These are phyloP conservation scores for Drosophila lacertosa DNA, from an alignment of 1,140 invertebrate genomes.

Conservation along the genomic window DNA sequence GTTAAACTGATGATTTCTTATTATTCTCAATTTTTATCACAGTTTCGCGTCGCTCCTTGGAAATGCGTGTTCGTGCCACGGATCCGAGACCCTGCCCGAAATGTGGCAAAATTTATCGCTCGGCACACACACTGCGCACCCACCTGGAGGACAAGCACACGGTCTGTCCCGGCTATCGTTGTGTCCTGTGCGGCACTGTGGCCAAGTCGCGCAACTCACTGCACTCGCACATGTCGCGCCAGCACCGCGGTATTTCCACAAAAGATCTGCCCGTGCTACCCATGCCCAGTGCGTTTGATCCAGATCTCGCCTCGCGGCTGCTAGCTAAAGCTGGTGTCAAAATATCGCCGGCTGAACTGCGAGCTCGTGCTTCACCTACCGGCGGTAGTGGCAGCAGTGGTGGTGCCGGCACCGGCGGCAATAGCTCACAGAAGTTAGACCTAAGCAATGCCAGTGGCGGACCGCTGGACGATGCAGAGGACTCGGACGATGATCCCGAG, in stretches of 20 bases:
- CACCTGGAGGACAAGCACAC: conserved; percentile 97
- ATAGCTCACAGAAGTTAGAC: conserved; percentile 90
- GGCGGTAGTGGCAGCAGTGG: conserved; percentile 88
- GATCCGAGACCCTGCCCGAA: conserved; percentile 96
- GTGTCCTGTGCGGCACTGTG: conserved; percentile 95
- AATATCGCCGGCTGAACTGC: conserved; percentile 91
- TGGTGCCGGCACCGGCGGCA: conserved; percentile 87
- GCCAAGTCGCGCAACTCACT: conserved; percentile 95
- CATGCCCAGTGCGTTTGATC: conserved; percentile 95
- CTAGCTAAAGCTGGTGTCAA: conserved; percentile 94
- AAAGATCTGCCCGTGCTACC: conserved; percentile 95
- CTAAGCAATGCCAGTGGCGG: conserved; percentile 84
- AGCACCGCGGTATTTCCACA: conserved; percentile 95
- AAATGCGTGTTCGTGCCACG: conserved; percentile 94
- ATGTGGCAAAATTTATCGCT: conserved; percentile 96
- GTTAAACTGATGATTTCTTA: not conserved
- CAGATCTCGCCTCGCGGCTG: conserved; percentile 92
- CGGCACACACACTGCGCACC: conserved; percentile 94
- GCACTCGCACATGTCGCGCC: conserved; percentile 96
- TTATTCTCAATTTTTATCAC: conserved; percentile 43
- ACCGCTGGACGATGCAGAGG: conserved; percentile 85
- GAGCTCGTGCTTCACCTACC: conserved; percentile 92
- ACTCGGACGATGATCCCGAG: conserved; percentile 88
- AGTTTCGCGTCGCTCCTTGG: conserved; percentile 90
- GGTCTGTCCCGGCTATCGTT: conserved; percentile 94